These are phyloP conservation scores for Tinamus major DNA, from an alignment of 2,797 vertebrate genomes.

Conservation along the genomic window DNA sequence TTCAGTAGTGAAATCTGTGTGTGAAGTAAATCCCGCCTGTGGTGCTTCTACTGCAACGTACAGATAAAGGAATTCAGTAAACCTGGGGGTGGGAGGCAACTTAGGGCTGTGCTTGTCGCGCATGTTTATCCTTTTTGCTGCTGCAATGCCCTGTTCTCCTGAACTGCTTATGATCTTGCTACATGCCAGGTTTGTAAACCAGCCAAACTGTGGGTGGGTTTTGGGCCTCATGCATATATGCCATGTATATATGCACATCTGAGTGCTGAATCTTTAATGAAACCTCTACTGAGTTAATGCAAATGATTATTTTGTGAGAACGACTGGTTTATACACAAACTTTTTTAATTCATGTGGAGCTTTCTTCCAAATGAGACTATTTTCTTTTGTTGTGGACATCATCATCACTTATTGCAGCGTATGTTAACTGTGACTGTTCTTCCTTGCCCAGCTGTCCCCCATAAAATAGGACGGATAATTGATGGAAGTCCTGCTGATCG, in stretches of 20 bases:
- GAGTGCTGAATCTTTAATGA: not conserved
- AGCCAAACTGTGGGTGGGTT: not conserved
- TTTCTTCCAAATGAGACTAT: not conserved
- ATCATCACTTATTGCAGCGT: not conserved
- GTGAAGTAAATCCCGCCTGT: not conserved
- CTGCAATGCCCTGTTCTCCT: conserved; percentile 11
- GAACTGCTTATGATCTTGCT: not conserved
- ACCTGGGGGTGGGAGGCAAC: not conserved
- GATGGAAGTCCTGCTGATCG: conserved; percentile 98
- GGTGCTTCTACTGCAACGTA: not conserved
- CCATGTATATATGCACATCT: not conserved
- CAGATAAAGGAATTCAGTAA: not conserved
- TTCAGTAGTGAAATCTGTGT: not conserved
- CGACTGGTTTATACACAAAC: not conserved
- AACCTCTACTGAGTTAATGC: not conserved
- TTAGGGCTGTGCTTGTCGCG: not conserved
- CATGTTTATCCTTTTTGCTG: not conserved
- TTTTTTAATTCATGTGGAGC: not conserved
- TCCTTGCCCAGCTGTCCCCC: conserved; percentile 89
- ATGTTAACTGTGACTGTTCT: conserved; percentile 43
- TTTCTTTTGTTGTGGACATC: not conserved
- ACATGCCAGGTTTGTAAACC: not conserved
- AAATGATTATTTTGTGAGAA: not conserved
- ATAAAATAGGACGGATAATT: conserved; percentile 98
- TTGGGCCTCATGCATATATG: not conserved